Percentiles rank a stretch among this genome's conserved stretches.
Conservation (phyloP, 2,888 invertebrate genomes). For the Allophyes oxyacanthae region DNA sequence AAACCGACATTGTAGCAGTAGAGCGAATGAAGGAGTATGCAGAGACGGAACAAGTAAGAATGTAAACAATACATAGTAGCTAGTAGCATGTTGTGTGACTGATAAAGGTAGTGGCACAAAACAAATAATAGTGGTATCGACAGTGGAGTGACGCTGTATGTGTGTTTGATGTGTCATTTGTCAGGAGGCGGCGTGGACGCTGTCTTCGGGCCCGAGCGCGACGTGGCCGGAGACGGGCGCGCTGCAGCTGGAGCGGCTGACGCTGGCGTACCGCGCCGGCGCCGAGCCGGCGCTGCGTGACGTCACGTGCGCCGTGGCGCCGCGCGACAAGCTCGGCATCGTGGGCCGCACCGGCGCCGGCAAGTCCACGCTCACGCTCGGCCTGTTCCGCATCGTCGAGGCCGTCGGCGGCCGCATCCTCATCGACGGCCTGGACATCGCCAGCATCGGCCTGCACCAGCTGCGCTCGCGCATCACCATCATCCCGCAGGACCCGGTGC, state of each 20-base stretch:
- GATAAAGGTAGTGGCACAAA: no score
- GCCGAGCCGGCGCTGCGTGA: constrained; percentile 96
- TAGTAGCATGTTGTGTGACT: background rate
- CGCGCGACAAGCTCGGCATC: constrained; percentile 97
- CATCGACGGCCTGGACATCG: constrained; percentile 95
- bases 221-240: constrained; percentile 95
- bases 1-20: constrained; percentile 99
- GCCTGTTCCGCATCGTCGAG: constrained; percentile 94
- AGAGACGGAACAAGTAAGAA: constrained; percentile 92
- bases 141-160: no score
- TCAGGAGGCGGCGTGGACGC: constrained; percentile 94
- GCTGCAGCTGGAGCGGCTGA: constrained; percentile 94
- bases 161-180: no score
- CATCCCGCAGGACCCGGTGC: constrained; percentile 97
- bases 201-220: constrained; percentile 89
- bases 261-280: constrained; percentile 96
- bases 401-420: constrained; percentile 94
- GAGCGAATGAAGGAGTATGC: constrained; percentile 99
- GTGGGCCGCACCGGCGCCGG: constrained; percentile 97
- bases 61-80: no score
- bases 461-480: constrained; percentile 95
- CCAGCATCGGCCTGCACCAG: constrained; percentile 95
- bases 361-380: constrained; percentile 96
- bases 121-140: no score
- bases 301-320: constrained; percentile 93